Evolutionary conservation across 92 coral and sea anemone genomes (phyloP).

Genomic region (Parazoanthus darwini): DNA sequence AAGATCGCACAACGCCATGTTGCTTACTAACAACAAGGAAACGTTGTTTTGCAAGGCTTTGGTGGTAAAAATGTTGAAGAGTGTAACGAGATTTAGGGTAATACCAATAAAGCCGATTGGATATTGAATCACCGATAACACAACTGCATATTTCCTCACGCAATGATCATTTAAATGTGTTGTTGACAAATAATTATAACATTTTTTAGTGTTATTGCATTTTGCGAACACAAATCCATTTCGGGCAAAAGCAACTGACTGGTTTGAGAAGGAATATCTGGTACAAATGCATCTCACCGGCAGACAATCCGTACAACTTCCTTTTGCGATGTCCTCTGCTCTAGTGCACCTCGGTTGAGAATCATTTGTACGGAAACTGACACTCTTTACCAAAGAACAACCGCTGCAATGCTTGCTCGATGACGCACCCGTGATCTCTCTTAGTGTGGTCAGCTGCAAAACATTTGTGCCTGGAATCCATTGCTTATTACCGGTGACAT

Average conservation of each 20-base stretch:
- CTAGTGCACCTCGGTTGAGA: constrained; percentile 7
- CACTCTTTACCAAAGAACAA: constrained; percentile 26
- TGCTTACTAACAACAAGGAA: neutral
- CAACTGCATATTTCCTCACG: constrained; percentile 8
- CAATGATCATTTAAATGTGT: constrained; percentile 20
- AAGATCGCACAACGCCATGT: constrained; percentile 35
- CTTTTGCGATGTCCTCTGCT: neutral
- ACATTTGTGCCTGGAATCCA: constrained; percentile 51
- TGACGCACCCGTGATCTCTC: constrained; percentile 51
- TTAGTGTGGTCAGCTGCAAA: constrained; percentile 42
- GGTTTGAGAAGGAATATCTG: neutral
- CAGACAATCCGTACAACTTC: constrained; percentile 22
- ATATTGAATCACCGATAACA: constrained; percentile 7
- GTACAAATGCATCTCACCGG: constrained; percentile 20
- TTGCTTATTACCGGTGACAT: constrained; percentile 25
- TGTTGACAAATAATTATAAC: neutral
- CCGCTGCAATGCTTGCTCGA: constrained; percentile 57
- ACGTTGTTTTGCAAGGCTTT: constrained; percentile 14
- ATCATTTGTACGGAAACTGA: neutral
- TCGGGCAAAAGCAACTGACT: constrained; percentile 9
- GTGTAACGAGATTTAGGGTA: neutral
- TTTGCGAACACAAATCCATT: constrained; percentile 29
- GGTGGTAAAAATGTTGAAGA: constrained; percentile 12
- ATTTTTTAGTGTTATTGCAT: neutral
- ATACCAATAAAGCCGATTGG: constrained; percentile 11